Evolutionary conservation across 2,797 vertebrate species (phyloP), one percentile per base, ranked within the genome.

Genomic region (Eulemur albifrons): DNA sequence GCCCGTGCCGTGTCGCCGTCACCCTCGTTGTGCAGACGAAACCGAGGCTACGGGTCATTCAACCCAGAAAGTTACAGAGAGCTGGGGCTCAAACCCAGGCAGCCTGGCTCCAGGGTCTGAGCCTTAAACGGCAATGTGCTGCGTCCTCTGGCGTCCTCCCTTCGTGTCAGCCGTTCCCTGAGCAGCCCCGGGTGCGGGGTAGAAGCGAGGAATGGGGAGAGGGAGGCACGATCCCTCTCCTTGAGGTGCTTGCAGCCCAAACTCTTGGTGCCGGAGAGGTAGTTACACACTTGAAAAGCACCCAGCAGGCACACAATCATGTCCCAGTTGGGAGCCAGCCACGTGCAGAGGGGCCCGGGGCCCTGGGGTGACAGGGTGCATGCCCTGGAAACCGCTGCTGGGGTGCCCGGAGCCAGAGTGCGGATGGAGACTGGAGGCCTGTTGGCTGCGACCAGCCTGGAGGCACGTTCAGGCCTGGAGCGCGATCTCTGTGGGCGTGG

Each of bases 111-210:
- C 23, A 17, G 76, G 14, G n/a, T 70, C 40, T n/a, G 57, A 59
- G 45, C 35, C 73, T 30, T 23, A 40, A 54, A 6, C 5, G 35
- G 0, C 15, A 5, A 0, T 2, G 50, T 17, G 32, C 21, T 13
- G 21, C 43, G 27, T 50, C 72, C 57, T 80, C 17, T 48, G 25
- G n/a, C 11, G n/a, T 35, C 67, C 1, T 63, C 21, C 75, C 32
- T 50, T 32, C 14, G 4, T 17, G 20, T 40, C 32, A n/a, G 59
- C 17, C 10, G 7, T 4, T 43, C 14, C 72, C 18, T 35, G 32
- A 48, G 50, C 1, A 0, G 65, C 32, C 1, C 35, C 11, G 12
- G 3, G 35, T 5, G 10, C 11, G 25, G 11, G 48, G 2, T 11
- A 3, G 27, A 23, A 70, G 9, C 43, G 72, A 11, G 65, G 82